Evolutionary conservation across 2,888 invertebrate genomes (phyloP), one percentile per base, ranked within the genome.

Genomic region (Nomada hirtipes): DNA sequence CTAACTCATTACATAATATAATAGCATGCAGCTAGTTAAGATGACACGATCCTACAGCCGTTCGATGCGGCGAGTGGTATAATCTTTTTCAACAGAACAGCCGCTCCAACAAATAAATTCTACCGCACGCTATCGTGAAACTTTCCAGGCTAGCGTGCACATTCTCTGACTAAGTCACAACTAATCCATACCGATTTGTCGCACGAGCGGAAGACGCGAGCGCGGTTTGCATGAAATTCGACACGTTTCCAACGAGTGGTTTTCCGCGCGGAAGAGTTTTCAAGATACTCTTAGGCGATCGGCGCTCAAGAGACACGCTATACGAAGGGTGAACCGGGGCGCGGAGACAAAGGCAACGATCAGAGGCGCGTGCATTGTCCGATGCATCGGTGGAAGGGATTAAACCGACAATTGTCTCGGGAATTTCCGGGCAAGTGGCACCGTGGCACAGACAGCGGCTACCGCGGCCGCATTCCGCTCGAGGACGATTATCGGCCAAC

Each of bases 351-450:
- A 29, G 44, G 23, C 23, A 53, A 2, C 65, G 75, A 60, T 73
- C 13, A 4, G 50, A 47, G 20, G 13, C 52, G 68, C 50, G 67
- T 74, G n/a, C 63, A 79, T 79, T 52, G 68, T 73, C 59, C 18
- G 18, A 7, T 20, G 20, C 42, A 13, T n/a, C 44, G 42, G 23
- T 18, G 42, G 26, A 18, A 26, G 18, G 63, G 53, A 53, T 74
- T 68, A 57, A 71, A 68, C 67, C 77, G 50, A 59, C 71, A 42
- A 76, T 83, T 69, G 76, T 76, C 72, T 74, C 64, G 76, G 70
- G 77, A 77, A 73, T 82, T 83, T 76, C 73, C 77, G 50, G 77
- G 63, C 65, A 71, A 82, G 65, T 26, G 77, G 73, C 55, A 44
- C 36, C n/a, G 20, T 44, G 76, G 70, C 36, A 11, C 55, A 59